These are phyloP conservation scores for Meloidogyne chitwoodi DNA, from an alignment of 1,140 invertebrate species.

Conservation along the genomic window DNA sequence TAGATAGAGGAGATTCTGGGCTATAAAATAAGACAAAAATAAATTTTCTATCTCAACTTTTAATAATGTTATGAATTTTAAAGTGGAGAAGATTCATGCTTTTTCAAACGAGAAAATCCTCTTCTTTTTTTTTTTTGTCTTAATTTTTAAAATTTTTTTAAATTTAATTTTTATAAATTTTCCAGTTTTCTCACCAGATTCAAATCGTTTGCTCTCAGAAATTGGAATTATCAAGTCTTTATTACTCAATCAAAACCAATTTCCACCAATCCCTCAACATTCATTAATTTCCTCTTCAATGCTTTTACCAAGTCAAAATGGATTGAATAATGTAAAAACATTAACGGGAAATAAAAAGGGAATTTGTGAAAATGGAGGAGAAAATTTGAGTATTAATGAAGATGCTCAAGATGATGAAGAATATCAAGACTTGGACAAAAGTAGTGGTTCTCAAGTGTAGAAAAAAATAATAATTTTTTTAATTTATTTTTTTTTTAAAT, in stretches of 20 bases:
- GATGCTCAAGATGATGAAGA: neutral
- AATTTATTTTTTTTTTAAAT: no score
- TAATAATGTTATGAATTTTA: neutral
- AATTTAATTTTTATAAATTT: neutral
- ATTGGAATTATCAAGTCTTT: conserved; percentile 45
- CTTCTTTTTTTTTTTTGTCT: no score
- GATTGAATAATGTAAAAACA: neutral
- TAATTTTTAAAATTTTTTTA: neutral
- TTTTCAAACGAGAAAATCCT: no score
- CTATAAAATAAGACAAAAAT: neutral
- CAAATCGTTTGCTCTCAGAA: conserved; percentile 42
- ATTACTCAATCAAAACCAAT: conserved; percentile 47
- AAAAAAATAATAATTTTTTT: no score
- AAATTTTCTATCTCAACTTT: neutral
- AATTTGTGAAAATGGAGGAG: neutral
- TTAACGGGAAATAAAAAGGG: neutral
- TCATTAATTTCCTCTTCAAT: neutral
- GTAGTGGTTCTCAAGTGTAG: neutral
- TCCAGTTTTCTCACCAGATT: conserved; percentile 16
- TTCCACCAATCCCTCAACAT: conserved; percentile 39
- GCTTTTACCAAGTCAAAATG: neutral
- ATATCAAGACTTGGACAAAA: neutral
- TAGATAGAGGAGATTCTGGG: neutral
- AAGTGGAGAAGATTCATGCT: neutral
- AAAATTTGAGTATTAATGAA: neutral